Percentiles rank a stretch among this genome's conserved stretches.
Evolutionary conservation across 2,797 vertebrate genomes (phyloP).

Genomic region (Poecile montanus): DNA sequence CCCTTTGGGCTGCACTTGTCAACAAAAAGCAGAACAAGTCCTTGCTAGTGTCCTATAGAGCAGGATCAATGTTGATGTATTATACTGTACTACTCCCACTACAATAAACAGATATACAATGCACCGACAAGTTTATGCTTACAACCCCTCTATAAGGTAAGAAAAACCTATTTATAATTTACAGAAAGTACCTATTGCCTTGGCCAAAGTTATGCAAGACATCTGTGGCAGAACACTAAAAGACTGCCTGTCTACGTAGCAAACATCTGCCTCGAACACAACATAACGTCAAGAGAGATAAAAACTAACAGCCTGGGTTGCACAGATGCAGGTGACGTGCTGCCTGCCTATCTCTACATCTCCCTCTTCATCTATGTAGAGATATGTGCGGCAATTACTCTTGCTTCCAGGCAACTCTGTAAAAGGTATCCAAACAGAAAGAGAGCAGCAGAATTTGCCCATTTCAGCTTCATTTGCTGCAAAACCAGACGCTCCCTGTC

Average conservation of each 20-base stretch:
- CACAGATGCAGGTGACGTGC: not conserved
- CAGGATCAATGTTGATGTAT: not conserved
- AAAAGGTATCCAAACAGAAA: slow-evolving; percentile 21
- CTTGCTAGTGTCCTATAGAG: not conserved
- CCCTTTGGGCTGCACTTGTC: not conserved
- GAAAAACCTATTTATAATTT: not conserved
- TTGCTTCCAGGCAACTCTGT: slow-evolving; percentile 2
- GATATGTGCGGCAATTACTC: slow-evolving; percentile 8
- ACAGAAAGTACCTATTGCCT: not conserved
- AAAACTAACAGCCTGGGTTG: not conserved
- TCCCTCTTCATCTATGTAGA: not conserved
- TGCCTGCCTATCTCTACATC: not conserved
- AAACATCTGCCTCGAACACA: slow-evolving; percentile 16
- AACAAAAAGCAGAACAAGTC: not conserved
- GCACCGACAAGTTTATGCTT: not conserved
- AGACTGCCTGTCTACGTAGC: not conserved
- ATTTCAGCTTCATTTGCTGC: slow-evolving; percentile 8
- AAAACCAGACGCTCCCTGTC: not conserved
- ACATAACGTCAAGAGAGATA: not conserved
- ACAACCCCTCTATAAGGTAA: not conserved
- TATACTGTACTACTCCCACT: not conserved
- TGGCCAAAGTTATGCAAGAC: not conserved
- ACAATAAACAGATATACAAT: not conserved
- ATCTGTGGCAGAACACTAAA: not conserved
- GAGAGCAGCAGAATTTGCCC: not conserved